Percentiles rank a stretch among this genome's conserved stretches.
Evolutionary conservation across 2,797 vertebrate species (phyloP).

Genomic region (Schizopygopsis pylzovi): DNA sequence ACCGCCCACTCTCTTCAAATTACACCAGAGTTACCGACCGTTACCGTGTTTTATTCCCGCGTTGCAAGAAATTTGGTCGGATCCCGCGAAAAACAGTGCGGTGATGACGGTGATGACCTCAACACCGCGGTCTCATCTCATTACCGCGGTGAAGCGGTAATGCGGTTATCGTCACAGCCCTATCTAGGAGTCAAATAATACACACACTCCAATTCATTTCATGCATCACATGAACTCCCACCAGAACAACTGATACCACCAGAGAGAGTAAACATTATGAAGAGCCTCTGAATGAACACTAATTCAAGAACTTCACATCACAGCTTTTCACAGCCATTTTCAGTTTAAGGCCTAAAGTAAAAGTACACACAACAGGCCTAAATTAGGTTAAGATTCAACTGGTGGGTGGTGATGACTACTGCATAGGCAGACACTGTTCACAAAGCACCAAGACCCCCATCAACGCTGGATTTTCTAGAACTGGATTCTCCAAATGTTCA

Average conservation of each 20-base stretch:
- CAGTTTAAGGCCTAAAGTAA: neutral
- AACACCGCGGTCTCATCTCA: too few relatives aligned
- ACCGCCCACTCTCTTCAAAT: too few relatives aligned
- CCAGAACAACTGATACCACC: slow-evolving; percentile 40
- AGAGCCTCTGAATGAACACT: neutral
- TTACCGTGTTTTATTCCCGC: too few relatives aligned
- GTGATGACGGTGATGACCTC: too few relatives aligned
- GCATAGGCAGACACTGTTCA: neutral
- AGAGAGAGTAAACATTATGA: neutral
- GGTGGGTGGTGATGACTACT: neutral
- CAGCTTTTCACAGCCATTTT: neutral
- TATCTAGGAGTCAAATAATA: slow-evolving; percentile 26
- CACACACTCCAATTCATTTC: slow-evolving; percentile 43
- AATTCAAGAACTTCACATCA: slow-evolving; percentile 16
- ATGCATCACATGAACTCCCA: slow-evolving; percentile 45
- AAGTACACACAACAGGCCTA: neutral
- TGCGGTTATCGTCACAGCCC: too few relatives aligned
- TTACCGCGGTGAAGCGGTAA: too few relatives aligned
- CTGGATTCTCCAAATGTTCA: neutral
- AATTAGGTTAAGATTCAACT: neutral
- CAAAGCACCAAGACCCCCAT: neutral
- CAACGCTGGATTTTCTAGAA: neutral
- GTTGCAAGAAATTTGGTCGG: too few relatives aligned
- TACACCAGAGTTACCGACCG: too few relatives aligned
- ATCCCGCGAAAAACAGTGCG: too few relatives aligned